Percentiles rank a stretch among this genome's conserved stretches.
phyloP scores from a whole-genome alignment of 2,113 vertebrate species.

The Lophotis ruficrista region DNA sequence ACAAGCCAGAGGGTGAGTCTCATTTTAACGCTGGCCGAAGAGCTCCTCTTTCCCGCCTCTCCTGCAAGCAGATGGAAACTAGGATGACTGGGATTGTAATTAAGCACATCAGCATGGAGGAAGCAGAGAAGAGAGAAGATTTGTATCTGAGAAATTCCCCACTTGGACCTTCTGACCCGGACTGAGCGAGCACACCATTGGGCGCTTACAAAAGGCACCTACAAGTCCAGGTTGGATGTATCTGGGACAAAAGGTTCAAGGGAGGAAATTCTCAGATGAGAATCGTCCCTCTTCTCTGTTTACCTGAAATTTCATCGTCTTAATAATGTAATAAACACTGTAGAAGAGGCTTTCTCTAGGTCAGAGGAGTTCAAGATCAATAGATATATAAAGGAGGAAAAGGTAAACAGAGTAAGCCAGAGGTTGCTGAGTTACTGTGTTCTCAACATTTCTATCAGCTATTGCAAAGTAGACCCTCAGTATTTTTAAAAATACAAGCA shows the following conservation, averaged over 20 bases:
- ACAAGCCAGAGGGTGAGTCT: conserved; percentile 12
- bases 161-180: neutral
- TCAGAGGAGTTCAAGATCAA: neutral
- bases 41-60: neutral
- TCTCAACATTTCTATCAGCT: neutral
- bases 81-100: conserved; percentile 2
- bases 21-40: neutral
- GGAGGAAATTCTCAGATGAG: neutral
- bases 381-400: neutral
- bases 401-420: neutral
- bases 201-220: neutral
- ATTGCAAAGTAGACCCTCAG: neutral
- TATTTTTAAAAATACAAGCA: neutral
- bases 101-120: neutral
- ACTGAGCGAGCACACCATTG: neutral
- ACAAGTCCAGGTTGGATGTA: neutral
- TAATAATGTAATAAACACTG: neutral
- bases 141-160: neutral
- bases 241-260: neutral
- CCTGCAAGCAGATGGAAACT: neutral
- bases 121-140: neutral
- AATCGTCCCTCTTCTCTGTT: neutral
- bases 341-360: neutral
- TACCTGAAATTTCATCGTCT: neutral
- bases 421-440: neutral